A percentile compares a stretch with the other conserved stretches of the same genome.
Evolutionary conservation across 2,888 invertebrate species (phyloP).

Genomic region (Ormia ochracea): DNA sequence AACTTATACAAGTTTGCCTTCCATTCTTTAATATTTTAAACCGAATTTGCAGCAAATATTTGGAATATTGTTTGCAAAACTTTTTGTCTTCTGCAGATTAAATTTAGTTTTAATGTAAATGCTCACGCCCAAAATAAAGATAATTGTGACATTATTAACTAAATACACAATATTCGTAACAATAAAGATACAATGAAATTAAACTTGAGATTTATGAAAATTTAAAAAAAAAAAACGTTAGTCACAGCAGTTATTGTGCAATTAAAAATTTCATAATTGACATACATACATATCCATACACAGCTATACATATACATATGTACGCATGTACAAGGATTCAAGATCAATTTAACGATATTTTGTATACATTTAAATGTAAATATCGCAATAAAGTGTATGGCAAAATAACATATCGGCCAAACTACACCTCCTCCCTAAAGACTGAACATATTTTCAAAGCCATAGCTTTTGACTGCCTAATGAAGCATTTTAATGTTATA

Average conservation of each 20-base stretch:
- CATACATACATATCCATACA: too few relatives aligned
- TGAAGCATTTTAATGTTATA: conserved; percentile 55
- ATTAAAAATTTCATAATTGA: too few relatives aligned
- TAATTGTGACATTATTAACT: conserved; percentile 16
- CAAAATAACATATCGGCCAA: not conserved
- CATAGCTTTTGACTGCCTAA: conserved; percentile 47
- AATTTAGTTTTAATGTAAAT: conserved; percentile 46
- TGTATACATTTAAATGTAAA: not conserved
- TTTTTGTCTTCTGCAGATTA: conserved; percentile 30
- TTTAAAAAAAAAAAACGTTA: not conserved
- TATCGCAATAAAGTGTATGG: not conserved
- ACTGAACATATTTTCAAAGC: conserved; percentile 25
- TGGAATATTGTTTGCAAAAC: not conserved
- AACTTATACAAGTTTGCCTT: not conserved
- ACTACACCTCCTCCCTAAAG: not conserved
- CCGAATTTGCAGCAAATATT: not conserved
- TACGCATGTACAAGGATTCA: not conserved
- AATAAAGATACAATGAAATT: too few relatives aligned
- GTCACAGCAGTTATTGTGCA: too few relatives aligned
- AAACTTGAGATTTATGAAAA: not conserved
- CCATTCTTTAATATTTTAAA: not conserved
- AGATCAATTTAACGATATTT: not conserved
- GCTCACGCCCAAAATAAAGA: not conserved
- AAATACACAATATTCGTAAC: too few relatives aligned
- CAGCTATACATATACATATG: too few relatives aligned